Evolutionary conservation across 2,888 invertebrate species (phyloP).

Genomic region (Rhagonycha lutea): DNA sequence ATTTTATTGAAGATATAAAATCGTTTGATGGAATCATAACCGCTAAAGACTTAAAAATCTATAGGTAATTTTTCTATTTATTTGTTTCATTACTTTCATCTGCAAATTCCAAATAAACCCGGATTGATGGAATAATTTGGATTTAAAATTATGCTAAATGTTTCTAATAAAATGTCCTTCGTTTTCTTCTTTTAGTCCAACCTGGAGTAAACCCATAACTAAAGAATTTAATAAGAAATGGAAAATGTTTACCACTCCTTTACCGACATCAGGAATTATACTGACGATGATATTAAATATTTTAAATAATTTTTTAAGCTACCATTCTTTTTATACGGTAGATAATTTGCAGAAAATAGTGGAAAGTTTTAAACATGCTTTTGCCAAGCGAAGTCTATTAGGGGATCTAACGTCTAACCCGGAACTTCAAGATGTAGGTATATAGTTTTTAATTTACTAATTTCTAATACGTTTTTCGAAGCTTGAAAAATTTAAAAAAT

Average conservation of each 20-base stretch:
- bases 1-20: conserved; percentile 47
- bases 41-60: conserved; percentile 73
- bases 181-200: conserved; percentile 53
- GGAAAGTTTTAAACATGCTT: conserved; percentile 91
- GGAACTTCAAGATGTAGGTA: conserved; percentile 21
- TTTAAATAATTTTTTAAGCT: conserved; percentile 60
- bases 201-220: conserved; percentile 68
- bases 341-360: conserved; percentile 77
- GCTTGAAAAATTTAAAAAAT: background rate
- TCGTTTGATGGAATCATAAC: conserved; percentile 76
- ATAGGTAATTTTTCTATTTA: conserved; percentile 58
- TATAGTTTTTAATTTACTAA: too few relatives aligned
- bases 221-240: conserved; percentile 63
- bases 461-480: too few relatives aligned
- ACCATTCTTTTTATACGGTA: conserved; percentile 40
- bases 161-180: background rate
- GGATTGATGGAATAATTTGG: too few relatives aligned
- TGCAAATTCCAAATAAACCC: too few relatives aligned
- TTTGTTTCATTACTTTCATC: background rate
- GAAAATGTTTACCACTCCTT: conserved; percentile 74
- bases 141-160: conserved; percentile 27
- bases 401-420: conserved; percentile 70
- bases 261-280: conserved; percentile 85
- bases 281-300: conserved; percentile 82
- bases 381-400: conserved; percentile 79